Base-by-base conservation (phyloP, 2,113 vertebrate genomes). In the Chrysochloris asiatica region DNA sequence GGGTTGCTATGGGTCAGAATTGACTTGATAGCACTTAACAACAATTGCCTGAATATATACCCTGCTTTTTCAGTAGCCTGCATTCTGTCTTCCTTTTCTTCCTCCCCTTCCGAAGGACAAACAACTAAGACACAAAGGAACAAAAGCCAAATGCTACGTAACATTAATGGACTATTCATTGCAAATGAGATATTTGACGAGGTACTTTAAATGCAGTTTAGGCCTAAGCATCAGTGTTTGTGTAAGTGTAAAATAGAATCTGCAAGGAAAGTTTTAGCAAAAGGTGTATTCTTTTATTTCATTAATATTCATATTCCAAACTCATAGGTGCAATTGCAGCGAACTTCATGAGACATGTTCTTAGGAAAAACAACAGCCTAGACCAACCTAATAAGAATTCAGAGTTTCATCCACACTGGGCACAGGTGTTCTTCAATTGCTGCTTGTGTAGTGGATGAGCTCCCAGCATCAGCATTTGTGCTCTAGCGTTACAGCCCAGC, bases 121-220 rank as follows among this genome's bases (percentile, higher is more conserved):
- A 77, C 76, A 86, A 50, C 26, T 0, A 89, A 75, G 80, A 90
- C 48, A 71, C 14, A 61, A 72, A 94, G 93, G 84, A 95, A 71
- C 54, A 61, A 69, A 86, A 21, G 77, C 80, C 86, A 90, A 93
- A 83, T 36, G 73, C 86, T 81, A 90, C 67, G 76, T 76, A 92
- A 45, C 81, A 76, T 86, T 86, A 95, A 93, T 84, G 45, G 90
- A 88, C 83, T 92, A 78, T 69, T 94, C 36, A 13, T 54, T 90
- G 43, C 88, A 92, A 93, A 95, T 97, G 90, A 95, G 93, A 82
- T 95, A 93, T 96, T 91, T 95, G 95, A 94, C 95, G 92, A 96
- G 95, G 90, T 78, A 96, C 94, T 97, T 96, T 94, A 96, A 93
- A 97, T 97, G 95, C 94, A 95, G 90, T 78, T 26, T 77, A 93